phyloP scores from a whole-genome alignment of 2,113 vertebrate species.

The Anhinga rufa region DNA sequence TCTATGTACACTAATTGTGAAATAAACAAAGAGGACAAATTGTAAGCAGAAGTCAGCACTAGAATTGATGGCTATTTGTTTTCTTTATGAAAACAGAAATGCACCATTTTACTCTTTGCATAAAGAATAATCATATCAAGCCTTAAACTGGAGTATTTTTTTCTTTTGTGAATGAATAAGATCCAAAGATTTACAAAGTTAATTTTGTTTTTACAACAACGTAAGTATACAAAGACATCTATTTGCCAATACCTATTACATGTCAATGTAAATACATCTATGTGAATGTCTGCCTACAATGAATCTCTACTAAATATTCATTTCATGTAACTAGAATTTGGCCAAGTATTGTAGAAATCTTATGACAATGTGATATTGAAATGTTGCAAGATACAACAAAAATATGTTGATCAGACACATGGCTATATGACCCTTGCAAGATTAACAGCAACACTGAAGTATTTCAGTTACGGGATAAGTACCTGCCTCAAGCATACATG shows the following conservation, averaged over 20 bases:
- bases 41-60: conserved; percentile 41
- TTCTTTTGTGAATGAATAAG: not conserved
- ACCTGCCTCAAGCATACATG: not conserved
- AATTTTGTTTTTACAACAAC: not conserved
- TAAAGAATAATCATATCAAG: not conserved
- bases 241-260: not conserved
- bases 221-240: not conserved
- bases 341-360: not conserved
- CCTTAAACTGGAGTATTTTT: not conserved
- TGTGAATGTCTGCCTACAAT: not conserved
- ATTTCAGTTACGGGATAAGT: not conserved
- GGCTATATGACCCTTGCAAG: not conserved
- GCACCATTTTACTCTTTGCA: not conserved
- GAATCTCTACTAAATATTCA: not conserved
- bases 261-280: not conserved
- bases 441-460: not conserved
- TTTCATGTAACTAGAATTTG: not conserved
- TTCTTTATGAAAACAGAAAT: not conserved
- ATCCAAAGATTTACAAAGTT: not conserved
- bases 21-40: conserved; percentile 66
- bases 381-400: not conserved
- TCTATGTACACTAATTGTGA: conserved; percentile 58
- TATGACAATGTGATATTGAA: not conserved
- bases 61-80: conserved; percentile 36
- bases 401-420: not conserved